phyloP scores from a whole-genome alignment of 2,113 vertebrate species.

The Nansenia antarctica region DNA sequence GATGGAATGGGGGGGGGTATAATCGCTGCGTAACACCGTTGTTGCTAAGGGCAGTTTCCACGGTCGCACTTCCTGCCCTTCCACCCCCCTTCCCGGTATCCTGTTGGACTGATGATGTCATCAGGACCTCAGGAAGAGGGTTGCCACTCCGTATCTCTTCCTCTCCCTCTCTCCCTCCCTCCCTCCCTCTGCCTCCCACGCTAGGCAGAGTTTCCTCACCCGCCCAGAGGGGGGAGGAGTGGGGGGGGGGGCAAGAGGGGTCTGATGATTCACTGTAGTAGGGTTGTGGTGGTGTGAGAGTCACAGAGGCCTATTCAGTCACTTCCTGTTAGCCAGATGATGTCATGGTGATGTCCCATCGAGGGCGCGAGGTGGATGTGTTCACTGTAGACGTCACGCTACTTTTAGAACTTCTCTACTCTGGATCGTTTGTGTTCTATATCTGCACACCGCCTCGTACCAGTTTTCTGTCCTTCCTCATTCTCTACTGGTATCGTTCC shows the following conservation, averaged over 20 bases:
- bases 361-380: too few relatives aligned
- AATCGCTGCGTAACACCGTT: too few relatives aligned
- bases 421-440: too few relatives aligned
- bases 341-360: too few relatives aligned
- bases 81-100: slow-evolving; percentile 58
- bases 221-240: not conserved
- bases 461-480: too few relatives aligned
- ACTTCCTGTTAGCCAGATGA: slow-evolving; percentile 25
- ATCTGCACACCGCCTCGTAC: too few relatives aligned
- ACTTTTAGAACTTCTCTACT: too few relatives aligned
- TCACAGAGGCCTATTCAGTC: slow-evolving; percentile 15
- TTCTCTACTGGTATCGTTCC: not conserved
- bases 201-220: slow-evolving; percentile 37
- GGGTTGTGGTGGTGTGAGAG: slow-evolving; percentile 11
- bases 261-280: not conserved
- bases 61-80: slow-evolving; percentile 56
- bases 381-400: too few relatives aligned
- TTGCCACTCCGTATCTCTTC: slow-evolving; percentile 17
- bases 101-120: slow-evolving; percentile 69
- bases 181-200: slow-evolving; percentile 21
- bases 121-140: slow-evolving; percentile 20
- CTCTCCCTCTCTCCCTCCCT: slow-evolving; percentile 18
- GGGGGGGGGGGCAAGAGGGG: not conserved
- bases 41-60: slow-evolving; percentile 40
- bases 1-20: too few relatives aligned